A percentile compares a stretch with the other conserved stretches of the same genome.
Conservation (phyloP, 2,113 vertebrate genomes). For the Carassius carassius region DNA sequence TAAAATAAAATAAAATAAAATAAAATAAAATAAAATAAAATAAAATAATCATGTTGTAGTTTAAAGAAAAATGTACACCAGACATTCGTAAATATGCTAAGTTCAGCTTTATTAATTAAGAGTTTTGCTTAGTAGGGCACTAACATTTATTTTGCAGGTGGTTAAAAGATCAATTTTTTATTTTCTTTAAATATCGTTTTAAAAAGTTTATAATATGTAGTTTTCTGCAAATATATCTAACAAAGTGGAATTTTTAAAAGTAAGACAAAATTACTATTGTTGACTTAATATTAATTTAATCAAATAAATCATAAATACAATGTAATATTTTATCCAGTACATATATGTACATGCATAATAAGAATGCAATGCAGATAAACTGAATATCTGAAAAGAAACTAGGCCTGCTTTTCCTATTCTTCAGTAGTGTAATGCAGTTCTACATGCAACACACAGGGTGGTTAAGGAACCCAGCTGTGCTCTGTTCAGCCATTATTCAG, state of each 20-base stretch:
- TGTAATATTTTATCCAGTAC: no score
- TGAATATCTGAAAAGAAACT: background rate
- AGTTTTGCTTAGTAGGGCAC: background rate
- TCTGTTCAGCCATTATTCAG: constrained; percentile 9
- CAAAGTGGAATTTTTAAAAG: no score
- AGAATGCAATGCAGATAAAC: background rate
- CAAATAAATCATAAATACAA: no score
- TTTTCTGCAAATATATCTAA: no score
- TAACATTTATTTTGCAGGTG: background rate
- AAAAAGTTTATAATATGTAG: no score
- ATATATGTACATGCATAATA: background rate
- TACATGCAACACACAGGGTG: background rate
- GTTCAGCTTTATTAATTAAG: background rate
- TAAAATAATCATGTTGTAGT: background rate
- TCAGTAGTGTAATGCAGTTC: background rate
- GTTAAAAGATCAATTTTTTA: background rate
- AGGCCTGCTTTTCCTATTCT: background rate
- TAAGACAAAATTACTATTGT: no score
- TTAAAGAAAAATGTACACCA: background rate
- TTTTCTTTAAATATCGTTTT: background rate
- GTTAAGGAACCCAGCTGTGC: background rate
- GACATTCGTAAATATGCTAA: background rate
- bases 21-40: no score
- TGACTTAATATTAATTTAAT: no score
- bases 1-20: no score